Percentiles rank a stretch among this genome's conserved stretches.
Conservation (phyloP, 2,888 invertebrate species). For the Pogonocherus hispidulus region DNA sequence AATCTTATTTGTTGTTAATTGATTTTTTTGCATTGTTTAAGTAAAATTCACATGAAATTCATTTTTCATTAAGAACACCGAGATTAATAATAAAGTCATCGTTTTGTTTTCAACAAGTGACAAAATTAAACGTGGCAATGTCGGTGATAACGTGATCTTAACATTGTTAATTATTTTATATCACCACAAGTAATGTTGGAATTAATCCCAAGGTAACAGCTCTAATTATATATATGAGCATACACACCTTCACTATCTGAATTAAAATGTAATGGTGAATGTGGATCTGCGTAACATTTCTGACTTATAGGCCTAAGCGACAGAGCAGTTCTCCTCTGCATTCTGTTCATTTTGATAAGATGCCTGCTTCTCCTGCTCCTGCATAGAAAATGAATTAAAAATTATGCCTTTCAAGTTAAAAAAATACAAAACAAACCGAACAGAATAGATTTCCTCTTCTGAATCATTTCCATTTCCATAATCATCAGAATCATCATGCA, state of each 20-base stretch:
- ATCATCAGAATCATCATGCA: conserved; percentile 61
- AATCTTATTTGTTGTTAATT: too few relatives aligned
- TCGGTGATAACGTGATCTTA: too few relatives aligned
- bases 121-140: too few relatives aligned
- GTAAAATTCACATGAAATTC: too few relatives aligned
- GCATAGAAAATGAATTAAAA: conserved; percentile 29
- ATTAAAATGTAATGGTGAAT: conserved; percentile 63
- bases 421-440: conserved; percentile 45
- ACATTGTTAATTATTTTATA: too few relatives aligned
- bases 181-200: too few relatives aligned
- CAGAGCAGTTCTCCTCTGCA: conserved; percentile 63
- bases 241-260: conserved; percentile 59
- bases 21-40: too few relatives aligned
- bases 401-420: conserved; percentile 16
- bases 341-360: conserved; percentile 55
- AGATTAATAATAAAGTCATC: too few relatives aligned
- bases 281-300: conserved; percentile 64
- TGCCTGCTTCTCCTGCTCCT: conserved; percentile 55
- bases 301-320: conserved; percentile 66
- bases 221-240: too few relatives aligned
- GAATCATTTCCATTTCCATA: conserved; percentile 58
- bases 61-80: too few relatives aligned
- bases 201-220: too few relatives aligned
- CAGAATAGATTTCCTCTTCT: conserved; percentile 61
- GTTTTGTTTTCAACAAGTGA: too few relatives aligned